These are phyloP conservation scores for Puffinus mauretanicus DNA, from an alignment of 2,113 vertebrate genomes.

Conservation along the genomic window DNA sequence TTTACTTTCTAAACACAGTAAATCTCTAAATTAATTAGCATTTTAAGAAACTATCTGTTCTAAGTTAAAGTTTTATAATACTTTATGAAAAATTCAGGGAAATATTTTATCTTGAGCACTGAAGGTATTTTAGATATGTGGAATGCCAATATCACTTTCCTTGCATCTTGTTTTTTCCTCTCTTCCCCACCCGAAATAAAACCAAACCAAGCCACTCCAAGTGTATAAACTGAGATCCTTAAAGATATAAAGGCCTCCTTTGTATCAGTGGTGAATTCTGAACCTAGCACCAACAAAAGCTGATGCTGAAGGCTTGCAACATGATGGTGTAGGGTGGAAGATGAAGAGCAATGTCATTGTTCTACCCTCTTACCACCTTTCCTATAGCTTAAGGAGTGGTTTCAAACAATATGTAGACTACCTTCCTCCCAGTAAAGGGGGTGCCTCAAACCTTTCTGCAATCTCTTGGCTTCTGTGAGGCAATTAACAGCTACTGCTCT, in stretches of 20 bases:
- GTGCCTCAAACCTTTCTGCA: not conserved
- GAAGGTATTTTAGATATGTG: not conserved
- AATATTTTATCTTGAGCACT: not conserved
- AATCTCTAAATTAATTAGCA: not conserved
- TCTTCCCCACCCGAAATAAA: not conserved
- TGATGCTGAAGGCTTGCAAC: not conserved
- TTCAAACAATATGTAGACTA: not conserved
- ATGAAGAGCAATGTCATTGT: rapidly evolving
- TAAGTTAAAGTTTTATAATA: not conserved
- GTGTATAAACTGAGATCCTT: not conserved
- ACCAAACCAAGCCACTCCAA: not conserved
- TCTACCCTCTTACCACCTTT: not conserved
- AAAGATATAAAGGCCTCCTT: not conserved
- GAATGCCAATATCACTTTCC: not conserved
- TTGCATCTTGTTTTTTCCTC: not conserved
- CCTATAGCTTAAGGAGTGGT: not conserved
- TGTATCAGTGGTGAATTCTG: not conserved
- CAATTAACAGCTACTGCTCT: not conserved
- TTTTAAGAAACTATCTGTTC: not conserved
- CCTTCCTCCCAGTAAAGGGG: not conserved
- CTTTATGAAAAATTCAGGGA: not conserved
- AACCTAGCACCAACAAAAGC: not conserved
- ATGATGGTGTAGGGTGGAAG: not conserved
- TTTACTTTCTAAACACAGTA: not conserved
- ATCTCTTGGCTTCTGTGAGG: not conserved